Evolutionary conservation across 2,113 vertebrate genomes (phyloP).

Genomic region (Hypomesus transpacificus): DNA sequence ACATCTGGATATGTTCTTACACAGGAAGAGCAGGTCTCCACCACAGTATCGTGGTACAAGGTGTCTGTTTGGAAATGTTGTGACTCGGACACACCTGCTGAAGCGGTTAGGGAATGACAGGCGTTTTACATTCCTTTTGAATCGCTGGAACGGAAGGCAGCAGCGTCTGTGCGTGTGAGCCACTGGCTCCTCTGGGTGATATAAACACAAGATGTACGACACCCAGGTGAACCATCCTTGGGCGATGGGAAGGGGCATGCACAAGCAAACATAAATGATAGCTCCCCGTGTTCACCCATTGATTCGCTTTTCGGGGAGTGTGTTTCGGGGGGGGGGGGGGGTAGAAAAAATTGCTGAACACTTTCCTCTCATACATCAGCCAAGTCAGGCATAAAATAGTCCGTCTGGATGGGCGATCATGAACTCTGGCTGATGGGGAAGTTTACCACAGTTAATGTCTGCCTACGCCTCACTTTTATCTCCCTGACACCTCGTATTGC

Average conservation of each 20-base stretch:
- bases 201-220: slow-evolving; percentile 33
- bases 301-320: slow-evolving; percentile 36
- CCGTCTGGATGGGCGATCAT: slow-evolving; percentile 67
- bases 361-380: slow-evolving; percentile 57
- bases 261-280: slow-evolving; percentile 46
- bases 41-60: too few species aligned
- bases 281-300: slow-evolving; percentile 45
- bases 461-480: slow-evolving; percentile 36
- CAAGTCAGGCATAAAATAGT: slow-evolving; percentile 60
- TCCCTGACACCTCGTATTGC: slow-evolving; percentile 39
- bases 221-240: slow-evolving; percentile 55
- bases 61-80: background rate
- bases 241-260: slow-evolving; percentile 16
- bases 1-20: background rate
- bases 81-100: slow-evolving; percentile 12
- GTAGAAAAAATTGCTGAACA: slow-evolving; percentile 35
- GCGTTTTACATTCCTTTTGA: slow-evolving; percentile 14
- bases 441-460: slow-evolving; percentile 56
- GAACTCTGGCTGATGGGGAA: slow-evolving; percentile 51
- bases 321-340: background rate
- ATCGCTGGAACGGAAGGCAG: slow-evolving; percentile 1
- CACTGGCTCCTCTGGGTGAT: slow-evolving; percentile 18
- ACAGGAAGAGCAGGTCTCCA: too few species aligned
- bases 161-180: slow-evolving; percentile 14
- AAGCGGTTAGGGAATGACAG: slow-evolving; percentile 1